Evolutionary conservation across 1,140 invertebrate genomes (phyloP).

Genomic region (Littorina saxatilis): DNA sequence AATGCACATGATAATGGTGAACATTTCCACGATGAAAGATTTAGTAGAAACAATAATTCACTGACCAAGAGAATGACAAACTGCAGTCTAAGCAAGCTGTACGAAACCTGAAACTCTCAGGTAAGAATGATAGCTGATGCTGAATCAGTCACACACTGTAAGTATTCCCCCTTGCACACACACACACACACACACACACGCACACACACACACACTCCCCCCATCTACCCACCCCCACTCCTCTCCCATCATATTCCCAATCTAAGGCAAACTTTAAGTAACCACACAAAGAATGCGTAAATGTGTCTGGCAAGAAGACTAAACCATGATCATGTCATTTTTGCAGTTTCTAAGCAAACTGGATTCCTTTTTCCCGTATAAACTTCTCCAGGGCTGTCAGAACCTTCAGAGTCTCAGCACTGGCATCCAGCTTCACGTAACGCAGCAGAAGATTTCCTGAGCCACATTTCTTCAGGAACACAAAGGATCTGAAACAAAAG

Average conservation of each 20-base stretch:
- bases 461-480: slow-evolving; percentile 45
- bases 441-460: slow-evolving; percentile 44
- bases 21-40: not conserved
- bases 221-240: too few relatives aligned
- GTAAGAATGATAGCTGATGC: too few relatives aligned
- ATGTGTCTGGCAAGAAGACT: too few relatives aligned
- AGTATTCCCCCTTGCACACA: too few relatives aligned
- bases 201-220: too few relatives aligned
- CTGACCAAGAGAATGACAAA: not conserved
- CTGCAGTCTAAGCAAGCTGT: not conserved
- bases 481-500: slow-evolving; percentile 29
- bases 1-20: not conserved
- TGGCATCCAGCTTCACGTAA: slow-evolving; percentile 48
- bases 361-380: slow-evolving; percentile 2
- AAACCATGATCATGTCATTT: too few relatives aligned
- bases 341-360: not conserved
- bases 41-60: not conserved
- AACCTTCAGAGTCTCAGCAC: slow-evolving; percentile 37
- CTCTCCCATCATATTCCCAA: too few relatives aligned
- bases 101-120: too few relatives aligned
- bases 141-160: too few relatives aligned
- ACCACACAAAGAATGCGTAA: too few relatives aligned
- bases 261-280: too few relatives aligned
- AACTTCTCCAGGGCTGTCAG: slow-evolving; percentile 29
- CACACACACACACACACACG: too few relatives aligned